Evolutionary conservation across 2,797 vertebrate species (phyloP).

Genomic region (Falco columbarius): DNA sequence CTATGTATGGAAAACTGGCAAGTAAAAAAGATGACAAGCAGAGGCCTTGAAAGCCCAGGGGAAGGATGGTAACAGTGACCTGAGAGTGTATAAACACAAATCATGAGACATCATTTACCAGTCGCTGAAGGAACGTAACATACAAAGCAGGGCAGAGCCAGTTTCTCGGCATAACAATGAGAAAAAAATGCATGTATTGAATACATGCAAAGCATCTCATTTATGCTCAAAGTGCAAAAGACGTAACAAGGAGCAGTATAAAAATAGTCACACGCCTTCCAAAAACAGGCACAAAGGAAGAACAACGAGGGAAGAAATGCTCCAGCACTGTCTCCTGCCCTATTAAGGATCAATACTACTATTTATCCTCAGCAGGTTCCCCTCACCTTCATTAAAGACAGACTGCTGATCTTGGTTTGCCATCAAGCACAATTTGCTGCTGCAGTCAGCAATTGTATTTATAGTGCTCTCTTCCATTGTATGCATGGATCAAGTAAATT

Average conservation of each 20-base stretch:
- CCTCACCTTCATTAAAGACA: neutral
- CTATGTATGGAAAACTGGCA: neutral
- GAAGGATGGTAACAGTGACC: neutral
- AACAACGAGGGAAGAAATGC: neutral
- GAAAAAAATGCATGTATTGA: neutral
- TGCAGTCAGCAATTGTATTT: constrained; percentile 1
- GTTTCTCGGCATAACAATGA: neutral
- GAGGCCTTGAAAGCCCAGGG: neutral
- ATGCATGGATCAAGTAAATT: neutral
- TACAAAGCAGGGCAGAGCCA: neutral
- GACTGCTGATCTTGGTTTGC: neutral
- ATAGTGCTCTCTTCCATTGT: neutral
- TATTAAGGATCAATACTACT: neutral
- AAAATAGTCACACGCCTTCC: neutral
- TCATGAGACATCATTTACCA: neutral
- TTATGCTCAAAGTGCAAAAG: fast-evolving
- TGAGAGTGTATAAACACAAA: neutral
- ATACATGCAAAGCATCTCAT: neutral
- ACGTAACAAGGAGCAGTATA: neutral
- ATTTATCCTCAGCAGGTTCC: neutral
- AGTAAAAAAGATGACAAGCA: neutral
- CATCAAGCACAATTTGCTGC: neutral
- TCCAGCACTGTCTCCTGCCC: neutral
- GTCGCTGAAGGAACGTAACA: neutral
- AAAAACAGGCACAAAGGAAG: neutral